Conservation (phyloP, 2,888 invertebrate species). For the Cryptophagus acutangulus region DNA sequence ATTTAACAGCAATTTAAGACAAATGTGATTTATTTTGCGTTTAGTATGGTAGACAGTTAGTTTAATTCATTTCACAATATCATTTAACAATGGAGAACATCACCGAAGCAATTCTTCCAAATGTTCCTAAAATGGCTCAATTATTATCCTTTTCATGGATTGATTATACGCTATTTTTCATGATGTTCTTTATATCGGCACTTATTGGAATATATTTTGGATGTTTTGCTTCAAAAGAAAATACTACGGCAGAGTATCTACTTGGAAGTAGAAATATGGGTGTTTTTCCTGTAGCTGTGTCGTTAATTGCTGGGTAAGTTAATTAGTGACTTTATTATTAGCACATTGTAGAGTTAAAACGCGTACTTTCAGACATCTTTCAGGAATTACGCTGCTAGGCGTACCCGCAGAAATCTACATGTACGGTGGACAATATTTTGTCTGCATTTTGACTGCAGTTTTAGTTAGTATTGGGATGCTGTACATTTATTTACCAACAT, state of each 20-base stretch:
- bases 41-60: background rate
- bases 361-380: slow-evolving; percentile 1
- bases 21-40: too few species aligned
- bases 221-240: slow-evolving; percentile 1
- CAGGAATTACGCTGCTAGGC: slow-evolving; percentile 4
- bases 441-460: background rate
- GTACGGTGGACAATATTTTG: slow-evolving; percentile 7
- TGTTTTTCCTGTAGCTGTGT: slow-evolving; percentile 76
- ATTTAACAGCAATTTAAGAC: background rate
- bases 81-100: slow-evolving; percentile 1
- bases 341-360: slow-evolving; percentile 1
- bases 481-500: slow-evolving; percentile 5
- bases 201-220: slow-evolving; percentile 8
- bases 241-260: slow-evolving; percentile 61
- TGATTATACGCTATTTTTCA: slow-evolving; percentile 1
- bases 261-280: slow-evolving; percentile 78
- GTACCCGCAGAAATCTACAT: slow-evolving; percentile 5
- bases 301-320: slow-evolving; percentile 71
- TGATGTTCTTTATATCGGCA: background rate
- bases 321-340: too few species aligned
- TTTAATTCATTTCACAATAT: slow-evolving; percentile 1
- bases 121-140: background rate
- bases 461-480: background rate
- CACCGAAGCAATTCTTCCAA: background rate
- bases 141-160: slow-evolving; percentile 1